Evolutionary conservation across 2,113 vertebrate genomes (phyloP).

Genomic region (Erythrocercus mccallii): DNA sequence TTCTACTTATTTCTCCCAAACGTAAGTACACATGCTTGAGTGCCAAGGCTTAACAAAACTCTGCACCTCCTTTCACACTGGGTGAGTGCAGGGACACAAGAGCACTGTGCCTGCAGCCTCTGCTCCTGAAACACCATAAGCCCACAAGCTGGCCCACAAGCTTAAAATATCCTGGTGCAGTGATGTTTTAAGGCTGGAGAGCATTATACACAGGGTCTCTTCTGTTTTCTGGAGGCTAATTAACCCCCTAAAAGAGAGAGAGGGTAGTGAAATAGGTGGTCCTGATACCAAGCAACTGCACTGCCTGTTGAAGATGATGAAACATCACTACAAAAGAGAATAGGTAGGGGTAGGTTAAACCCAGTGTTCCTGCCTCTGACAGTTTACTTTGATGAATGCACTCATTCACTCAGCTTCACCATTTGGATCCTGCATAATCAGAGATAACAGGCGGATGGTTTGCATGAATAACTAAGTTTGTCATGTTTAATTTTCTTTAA

Average conservation of each 20-base stretch:
- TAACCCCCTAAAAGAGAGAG: constrained; percentile 63
- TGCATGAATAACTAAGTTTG: constrained; percentile 78
- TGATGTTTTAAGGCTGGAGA: constrained; percentile 52
- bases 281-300: constrained; percentile 12
- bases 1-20: constrained; percentile 22
- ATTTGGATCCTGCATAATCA: constrained; percentile 74
- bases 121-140: constrained; percentile 65
- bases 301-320: constrained; percentile 16
- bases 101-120: constrained; percentile 58
- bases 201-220: neutral
- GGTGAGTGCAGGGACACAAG: constrained; percentile 54
- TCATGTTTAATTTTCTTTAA: constrained; percentile 76
- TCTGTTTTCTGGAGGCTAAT: constrained; percentile 67
- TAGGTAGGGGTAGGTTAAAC: constrained; percentile 51
- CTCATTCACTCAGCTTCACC: constrained; percentile 68
- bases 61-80: neutral
- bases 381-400: constrained; percentile 69
- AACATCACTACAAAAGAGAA: constrained; percentile 33
- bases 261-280: neutral
- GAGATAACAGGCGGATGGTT: constrained; percentile 68
- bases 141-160: constrained; percentile 39
- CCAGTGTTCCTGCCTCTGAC: constrained; percentile 17
- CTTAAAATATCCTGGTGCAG: constrained; percentile 63
- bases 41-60: constrained; percentile 25
- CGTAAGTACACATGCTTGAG: rapidly evolving